Percentiles rank a stretch among this genome's conserved stretches.
Conservation (phyloP, 2,797 vertebrate species). For the Sebastes variabilis region DNA sequence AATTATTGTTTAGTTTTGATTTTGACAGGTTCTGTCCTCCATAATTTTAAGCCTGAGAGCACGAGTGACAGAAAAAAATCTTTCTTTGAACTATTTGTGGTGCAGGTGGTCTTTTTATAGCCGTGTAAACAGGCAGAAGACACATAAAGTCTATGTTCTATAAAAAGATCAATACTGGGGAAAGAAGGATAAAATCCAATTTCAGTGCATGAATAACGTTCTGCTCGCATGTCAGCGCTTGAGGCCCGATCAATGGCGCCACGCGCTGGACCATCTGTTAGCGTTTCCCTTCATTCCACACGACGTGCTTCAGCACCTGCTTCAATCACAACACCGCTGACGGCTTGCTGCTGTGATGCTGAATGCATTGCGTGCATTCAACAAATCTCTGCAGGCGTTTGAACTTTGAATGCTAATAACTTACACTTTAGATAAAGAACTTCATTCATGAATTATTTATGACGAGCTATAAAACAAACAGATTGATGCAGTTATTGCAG, state of each 20-base stretch:
- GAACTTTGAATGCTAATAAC: not conserved
- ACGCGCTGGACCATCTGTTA: not conserved
- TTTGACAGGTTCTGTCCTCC: too few species aligned
- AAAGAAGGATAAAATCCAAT: not conserved
- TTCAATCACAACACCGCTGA: not conserved
- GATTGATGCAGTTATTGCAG: not conserved
- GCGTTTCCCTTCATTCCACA: not conserved
- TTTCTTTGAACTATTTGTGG: constrained; percentile 3
- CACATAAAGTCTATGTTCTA: not conserved
- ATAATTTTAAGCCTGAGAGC: not conserved
- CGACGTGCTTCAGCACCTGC: constrained; percentile 11
- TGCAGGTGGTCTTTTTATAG: constrained; percentile 6
- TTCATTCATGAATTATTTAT: not conserved
- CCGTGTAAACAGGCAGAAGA: not conserved
- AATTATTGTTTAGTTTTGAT: too few species aligned
- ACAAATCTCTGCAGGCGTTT: not conserved
- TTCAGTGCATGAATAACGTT: not conserved
- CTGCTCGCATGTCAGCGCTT: not conserved
- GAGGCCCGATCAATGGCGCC: constrained; percentile 1
- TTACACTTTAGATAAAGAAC: not conserved
- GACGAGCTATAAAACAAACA: not conserved
- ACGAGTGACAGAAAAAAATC: not conserved
- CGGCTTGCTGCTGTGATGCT: not conserved
- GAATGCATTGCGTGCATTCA: not conserved
- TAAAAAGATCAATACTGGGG: constrained; percentile 9